Evolutionary conservation across 92 coral and sea anemone genomes (phyloP).

Genomic region (Muricea muricata): DNA sequence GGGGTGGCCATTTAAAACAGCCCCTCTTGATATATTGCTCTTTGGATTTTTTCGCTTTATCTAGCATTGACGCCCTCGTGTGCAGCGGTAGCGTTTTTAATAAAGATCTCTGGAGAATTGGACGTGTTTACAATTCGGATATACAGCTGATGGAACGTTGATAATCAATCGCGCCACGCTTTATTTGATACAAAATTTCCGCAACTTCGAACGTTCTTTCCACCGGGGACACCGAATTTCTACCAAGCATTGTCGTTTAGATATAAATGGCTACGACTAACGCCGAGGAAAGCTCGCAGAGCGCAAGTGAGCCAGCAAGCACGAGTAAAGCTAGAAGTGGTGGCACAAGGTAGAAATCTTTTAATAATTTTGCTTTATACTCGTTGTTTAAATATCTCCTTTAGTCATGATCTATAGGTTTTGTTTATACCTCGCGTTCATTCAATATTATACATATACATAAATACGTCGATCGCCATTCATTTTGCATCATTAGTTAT

Average conservation of each 20-base stretch:
- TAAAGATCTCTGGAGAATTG: not conserved
- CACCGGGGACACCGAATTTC: not conserved
- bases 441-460: not conserved
- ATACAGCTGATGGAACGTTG: not conserved
- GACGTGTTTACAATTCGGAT: slow-evolving; percentile 2
- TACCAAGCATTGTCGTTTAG: not conserved
- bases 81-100: not conserved
- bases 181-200: slow-evolving; percentile 16
- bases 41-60: not conserved
- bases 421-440: not conserved
- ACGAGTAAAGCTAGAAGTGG: slow-evolving; percentile 28
- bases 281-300: slow-evolving; percentile 9
- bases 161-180: not conserved
- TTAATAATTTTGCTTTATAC: no score
- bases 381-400: not conserved
- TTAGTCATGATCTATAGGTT: not conserved
- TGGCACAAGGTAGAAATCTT: slow-evolving; percentile 29
- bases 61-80: not conserved
- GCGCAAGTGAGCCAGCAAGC: not conserved
- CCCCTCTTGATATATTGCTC: not conserved
- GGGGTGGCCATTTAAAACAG: slow-evolving; percentile 7
- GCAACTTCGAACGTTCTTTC: not conserved
- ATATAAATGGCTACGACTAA: slow-evolving; percentile 14
- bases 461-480: not conserved
- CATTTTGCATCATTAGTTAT: not conserved